Percentiles rank a stretch among this genome's conserved stretches.
Conservation (phyloP, 2,113 vertebrate species). For the Labrus mixtus region DNA sequence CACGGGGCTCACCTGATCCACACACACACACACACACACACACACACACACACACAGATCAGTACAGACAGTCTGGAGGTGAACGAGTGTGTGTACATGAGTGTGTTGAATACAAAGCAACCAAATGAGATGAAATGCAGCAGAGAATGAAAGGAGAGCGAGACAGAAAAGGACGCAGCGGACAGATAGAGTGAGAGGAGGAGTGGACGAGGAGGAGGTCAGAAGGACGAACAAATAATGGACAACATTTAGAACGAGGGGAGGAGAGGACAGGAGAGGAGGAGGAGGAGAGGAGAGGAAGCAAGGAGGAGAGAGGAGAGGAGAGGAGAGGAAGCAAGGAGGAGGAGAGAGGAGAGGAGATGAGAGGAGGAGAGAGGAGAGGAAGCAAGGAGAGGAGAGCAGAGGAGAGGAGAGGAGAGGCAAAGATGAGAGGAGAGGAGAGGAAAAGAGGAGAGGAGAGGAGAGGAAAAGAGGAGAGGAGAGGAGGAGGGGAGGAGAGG, state of each 20-base stretch:
- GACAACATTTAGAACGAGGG: not conserved
- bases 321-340: too few species aligned
- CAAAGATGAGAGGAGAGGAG: too few species aligned
- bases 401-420: too few species aligned
- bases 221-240: constrained; percentile 29
- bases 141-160: not conserved
- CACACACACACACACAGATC: not conserved
- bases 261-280: not conserved
- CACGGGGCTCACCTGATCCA: constrained; percentile 69
- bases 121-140: constrained; percentile 20
- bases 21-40: constrained; percentile 5
- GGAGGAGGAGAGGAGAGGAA: not conserved
- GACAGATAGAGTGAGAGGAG: not conserved
- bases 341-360: too few species aligned
- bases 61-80: constrained; percentile 18
- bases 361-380: too few species aligned
- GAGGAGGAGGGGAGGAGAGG: too few species aligned
- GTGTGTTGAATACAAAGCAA: constrained; percentile 4
- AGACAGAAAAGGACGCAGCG: constrained; percentile 12
- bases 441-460: too few species aligned
- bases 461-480: too few species aligned
- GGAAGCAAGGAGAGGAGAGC: too few species aligned
- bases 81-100: not conserved
- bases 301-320: too few species aligned
- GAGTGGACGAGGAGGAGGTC: constrained; percentile 20